phyloP scores from a whole-genome alignment of 1,140 invertebrate species.

The Leptestheria dahalacensis region DNA sequence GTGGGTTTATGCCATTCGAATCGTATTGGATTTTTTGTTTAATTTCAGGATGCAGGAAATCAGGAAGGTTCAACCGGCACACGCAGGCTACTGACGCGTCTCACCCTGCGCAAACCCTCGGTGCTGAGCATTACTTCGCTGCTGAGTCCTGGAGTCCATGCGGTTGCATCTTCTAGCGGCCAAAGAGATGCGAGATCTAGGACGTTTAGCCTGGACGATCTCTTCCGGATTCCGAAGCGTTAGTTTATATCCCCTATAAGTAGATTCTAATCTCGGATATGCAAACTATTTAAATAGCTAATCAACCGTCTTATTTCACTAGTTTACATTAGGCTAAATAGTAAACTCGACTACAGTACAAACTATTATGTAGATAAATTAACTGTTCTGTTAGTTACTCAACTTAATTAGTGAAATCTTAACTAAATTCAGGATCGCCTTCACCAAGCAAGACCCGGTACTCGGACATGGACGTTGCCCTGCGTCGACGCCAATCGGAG shows the following conservation, averaged over 20 bases:
- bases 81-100: slow-evolving; percentile 49
- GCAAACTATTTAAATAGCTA: too few relatives aligned
- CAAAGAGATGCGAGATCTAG: slow-evolving; percentile 25
- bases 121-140: slow-evolving; percentile 47
- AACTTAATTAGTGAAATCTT: not conserved
- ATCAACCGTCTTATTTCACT: too few relatives aligned
- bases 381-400: too few relatives aligned
- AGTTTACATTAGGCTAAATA: too few relatives aligned
- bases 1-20: too few relatives aligned
- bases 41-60: not conserved
- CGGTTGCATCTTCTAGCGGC: not conserved
- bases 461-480: slow-evolving; percentile 5
- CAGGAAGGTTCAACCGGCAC: not conserved
- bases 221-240: slow-evolving; percentile 45
- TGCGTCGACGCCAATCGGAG: slow-evolving; percentile 1
- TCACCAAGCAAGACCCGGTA: slow-evolving; percentile 8
- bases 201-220: slow-evolving; percentile 66
- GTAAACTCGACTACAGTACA: too few relatives aligned
- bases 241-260: too few relatives aligned
- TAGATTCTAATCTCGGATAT: too few relatives aligned
- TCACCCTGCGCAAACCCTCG: slow-evolving; percentile 63
- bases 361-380: too few relatives aligned
- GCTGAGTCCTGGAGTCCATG: slow-evolving; percentile 18
- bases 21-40: too few relatives aligned
- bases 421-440: slow-evolving; percentile 3